Conservation (phyloP, 2,888 invertebrate species). For the Emmelina monodactyla region DNA sequence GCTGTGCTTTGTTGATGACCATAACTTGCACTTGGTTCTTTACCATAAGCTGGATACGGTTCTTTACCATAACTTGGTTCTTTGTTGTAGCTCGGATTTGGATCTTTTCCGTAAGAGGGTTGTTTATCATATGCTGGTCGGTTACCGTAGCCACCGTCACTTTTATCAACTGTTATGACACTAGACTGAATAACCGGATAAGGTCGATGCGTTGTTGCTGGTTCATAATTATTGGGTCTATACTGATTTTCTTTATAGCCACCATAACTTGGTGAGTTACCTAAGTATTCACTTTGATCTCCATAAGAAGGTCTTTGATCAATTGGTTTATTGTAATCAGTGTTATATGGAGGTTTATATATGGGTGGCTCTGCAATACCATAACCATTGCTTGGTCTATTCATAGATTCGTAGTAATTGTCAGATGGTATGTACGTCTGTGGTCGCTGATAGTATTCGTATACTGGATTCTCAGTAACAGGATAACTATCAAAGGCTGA, state of each 20-base stretch:
- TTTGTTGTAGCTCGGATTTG: no score
- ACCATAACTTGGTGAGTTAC: constrained; percentile 7
- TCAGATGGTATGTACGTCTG: no score
- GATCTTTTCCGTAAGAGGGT: background rate
- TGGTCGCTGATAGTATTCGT: no score
- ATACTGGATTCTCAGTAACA: no score
- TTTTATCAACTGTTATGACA: no score
- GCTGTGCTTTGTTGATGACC: no score
- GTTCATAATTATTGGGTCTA: background rate
- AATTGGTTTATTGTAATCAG: constrained; percentile 4
- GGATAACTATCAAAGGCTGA: no score
- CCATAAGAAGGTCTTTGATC: constrained; percentile 15
- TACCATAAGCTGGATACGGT: no score
- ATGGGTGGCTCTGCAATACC: constrained; percentile 11
- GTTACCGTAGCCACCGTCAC: background rate
- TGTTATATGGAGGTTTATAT: constrained; percentile 16
- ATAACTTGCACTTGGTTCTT: no score
- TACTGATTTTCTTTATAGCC: constrained; percentile 5
- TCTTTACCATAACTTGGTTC: no score
- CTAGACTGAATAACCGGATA: no score
- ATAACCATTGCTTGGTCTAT: constrained; percentile 6
- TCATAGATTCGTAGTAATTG: no score
- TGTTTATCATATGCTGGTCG: background rate
- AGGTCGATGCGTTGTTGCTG: background rate
- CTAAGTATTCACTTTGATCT: constrained; percentile 13